Evolutionary conservation across 2,888 invertebrate species (phyloP).

Genomic region (Tiphia femorata): DNA sequence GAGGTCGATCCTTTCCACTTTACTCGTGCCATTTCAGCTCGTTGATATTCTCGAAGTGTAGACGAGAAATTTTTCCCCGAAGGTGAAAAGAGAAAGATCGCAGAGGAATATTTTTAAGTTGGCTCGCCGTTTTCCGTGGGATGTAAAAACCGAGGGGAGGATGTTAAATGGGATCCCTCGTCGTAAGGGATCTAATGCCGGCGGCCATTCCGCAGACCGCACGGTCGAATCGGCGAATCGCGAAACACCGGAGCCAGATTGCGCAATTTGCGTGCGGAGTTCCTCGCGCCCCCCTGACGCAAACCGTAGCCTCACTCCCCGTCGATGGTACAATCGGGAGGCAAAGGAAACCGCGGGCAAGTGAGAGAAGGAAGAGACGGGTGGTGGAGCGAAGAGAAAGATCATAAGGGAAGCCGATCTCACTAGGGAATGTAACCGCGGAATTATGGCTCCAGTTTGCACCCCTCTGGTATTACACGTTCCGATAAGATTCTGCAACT

Average conservation of each 20-base stretch:
- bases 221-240: slow-evolving; percentile 11
- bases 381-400: not conserved
- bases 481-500: not conserved
- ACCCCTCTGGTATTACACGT: not conserved
- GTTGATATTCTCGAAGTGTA: slow-evolving; percentile 15
- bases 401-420: not conserved
- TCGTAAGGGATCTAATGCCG: too few species aligned
- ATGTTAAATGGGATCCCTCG: too few species aligned
- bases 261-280: slow-evolving; percentile 18
- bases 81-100: too few species aligned
- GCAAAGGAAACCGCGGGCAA: not conserved
- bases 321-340: too few species aligned
- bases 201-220: too few species aligned
- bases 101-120: too few species aligned
- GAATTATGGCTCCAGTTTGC: not conserved
- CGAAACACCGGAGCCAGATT: slow-evolving; percentile 16
- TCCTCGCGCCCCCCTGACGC: too few species aligned
- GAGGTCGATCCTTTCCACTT: slow-evolving; percentile 25
- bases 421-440: not conserved
- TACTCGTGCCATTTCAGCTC: slow-evolving; percentile 33
- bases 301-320: too few species aligned
- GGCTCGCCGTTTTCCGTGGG: too few species aligned
- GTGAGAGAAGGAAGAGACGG: not conserved
- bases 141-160: too few species aligned
- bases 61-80: too few species aligned